Evolutionary conservation across 2,888 invertebrate genomes (phyloP).

Genomic region (Agrochola circellaris): DNA sequence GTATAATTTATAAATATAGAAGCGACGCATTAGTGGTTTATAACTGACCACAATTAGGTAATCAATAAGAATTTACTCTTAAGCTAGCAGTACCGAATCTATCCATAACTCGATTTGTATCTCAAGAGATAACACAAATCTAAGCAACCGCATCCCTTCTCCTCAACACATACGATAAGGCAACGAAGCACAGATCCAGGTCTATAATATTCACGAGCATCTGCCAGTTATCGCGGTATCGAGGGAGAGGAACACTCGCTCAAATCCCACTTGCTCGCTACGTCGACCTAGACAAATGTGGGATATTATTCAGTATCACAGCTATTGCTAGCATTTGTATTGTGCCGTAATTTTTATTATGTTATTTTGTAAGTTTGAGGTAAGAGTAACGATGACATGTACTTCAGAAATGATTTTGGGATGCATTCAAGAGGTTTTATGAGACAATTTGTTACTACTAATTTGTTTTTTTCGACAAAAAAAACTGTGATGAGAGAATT

Average conservation of each 20-base stretch:
- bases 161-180: background rate
- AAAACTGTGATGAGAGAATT: background rate
- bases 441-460: background rate
- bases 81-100: background rate
- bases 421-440: background rate
- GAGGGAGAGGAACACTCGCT: background rate
- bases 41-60: no score
- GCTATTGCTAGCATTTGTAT: slow-evolving; percentile 34
- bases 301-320: slow-evolving; percentile 53
- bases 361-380: background rate
- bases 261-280: slow-evolving; percentile 2
- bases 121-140: background rate
- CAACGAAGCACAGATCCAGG: background rate
- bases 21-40: no score
- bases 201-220: slow-evolving; percentile 19
- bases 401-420: background rate
- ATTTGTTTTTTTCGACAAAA: no score
- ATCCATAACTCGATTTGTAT: background rate
- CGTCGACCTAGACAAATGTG: slow-evolving; percentile 50
- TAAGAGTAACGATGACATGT: background rate
- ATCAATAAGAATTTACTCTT: background rate
- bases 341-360: slow-evolving; percentile 1
- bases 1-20: background rate
- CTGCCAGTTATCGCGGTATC: slow-evolving; percentile 8
- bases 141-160: background rate